Evolutionary conservation across 1,140 invertebrate species (phyloP).

Genomic region (Nasonia giraulti): DNA sequence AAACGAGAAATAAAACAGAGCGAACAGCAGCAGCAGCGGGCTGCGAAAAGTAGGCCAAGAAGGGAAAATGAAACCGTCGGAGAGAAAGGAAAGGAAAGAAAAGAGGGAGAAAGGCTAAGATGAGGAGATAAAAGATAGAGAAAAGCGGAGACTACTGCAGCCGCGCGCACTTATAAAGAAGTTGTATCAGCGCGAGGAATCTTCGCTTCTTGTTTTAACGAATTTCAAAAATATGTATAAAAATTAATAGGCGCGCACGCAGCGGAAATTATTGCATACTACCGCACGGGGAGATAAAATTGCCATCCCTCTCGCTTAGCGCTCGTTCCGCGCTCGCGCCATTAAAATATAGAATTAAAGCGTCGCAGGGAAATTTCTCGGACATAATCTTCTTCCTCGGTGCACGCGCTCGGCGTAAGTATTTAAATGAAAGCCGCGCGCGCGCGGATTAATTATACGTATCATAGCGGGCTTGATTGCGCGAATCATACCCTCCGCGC

Average conservation of each 20-base stretch:
- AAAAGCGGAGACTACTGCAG: slow-evolving; percentile 9
- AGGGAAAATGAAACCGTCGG: slow-evolving; percentile 25
- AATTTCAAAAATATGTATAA: not conserved
- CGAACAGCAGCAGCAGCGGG: not conserved
- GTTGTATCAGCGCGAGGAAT: too few relatives aligned
- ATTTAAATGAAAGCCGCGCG: too few relatives aligned
- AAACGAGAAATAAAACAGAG: slow-evolving; percentile 35
- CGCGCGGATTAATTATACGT: too few relatives aligned
- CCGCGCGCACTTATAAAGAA: not conserved
- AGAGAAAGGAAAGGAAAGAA: not conserved
- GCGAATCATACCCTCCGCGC: too few relatives aligned
- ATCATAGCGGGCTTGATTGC: too few relatives aligned
- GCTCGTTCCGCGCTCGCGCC: not conserved
- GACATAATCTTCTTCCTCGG: not conserved
- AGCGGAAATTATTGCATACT: not conserved
- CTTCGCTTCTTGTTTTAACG: not conserved
- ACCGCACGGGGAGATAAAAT: not conserved
- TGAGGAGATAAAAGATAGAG: slow-evolving; percentile 20
- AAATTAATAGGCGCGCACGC: not conserved
- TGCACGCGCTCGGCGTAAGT: too few relatives aligned
- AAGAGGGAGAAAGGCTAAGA: slow-evolving; percentile 19
- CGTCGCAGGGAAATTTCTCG: not conserved
- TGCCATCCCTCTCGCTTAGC: not conserved
- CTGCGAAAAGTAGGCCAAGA: slow-evolving; percentile 36
- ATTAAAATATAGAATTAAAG: not conserved